A percentile compares a stretch with the other conserved stretches of the same genome.
Evolutionary conservation across 2,888 invertebrate species (phyloP).

Genomic region (Ectemnius cavifrons): DNA sequence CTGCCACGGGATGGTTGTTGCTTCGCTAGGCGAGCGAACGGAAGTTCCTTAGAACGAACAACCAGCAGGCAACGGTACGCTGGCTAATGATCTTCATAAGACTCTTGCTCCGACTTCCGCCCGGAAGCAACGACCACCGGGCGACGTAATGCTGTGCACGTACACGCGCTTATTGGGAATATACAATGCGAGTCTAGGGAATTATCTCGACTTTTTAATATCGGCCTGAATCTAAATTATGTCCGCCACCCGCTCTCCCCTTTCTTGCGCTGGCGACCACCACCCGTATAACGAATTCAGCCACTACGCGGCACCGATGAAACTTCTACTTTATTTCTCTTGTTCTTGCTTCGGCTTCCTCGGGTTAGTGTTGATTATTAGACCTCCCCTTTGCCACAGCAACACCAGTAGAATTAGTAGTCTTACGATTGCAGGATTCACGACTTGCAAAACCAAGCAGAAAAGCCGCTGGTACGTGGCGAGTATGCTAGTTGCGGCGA

Average conservation of each 20-base stretch:
- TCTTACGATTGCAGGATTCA: too few relatives aligned
- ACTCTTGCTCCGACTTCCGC: conserved; percentile 32
- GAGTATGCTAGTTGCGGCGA: too few relatives aligned
- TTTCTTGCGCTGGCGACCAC: too few relatives aligned
- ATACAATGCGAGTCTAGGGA: conserved; percentile 3
- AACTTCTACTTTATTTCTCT: conserved; percentile 1
- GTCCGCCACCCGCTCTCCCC: neutral
- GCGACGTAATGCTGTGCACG: conserved; percentile 12
- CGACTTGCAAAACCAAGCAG: too few relatives aligned
- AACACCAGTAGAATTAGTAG: too few relatives aligned
- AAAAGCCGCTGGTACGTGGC: too few relatives aligned
- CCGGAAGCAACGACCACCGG: neutral
- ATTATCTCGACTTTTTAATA: conserved; percentile 23
- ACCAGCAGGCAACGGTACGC: neutral
- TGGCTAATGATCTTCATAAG: conserved; percentile 45
- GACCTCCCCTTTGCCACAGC: neutral
- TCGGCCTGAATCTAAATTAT: neutral
- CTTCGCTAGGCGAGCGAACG: conserved; percentile 11
- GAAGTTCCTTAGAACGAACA: conserved; percentile 7
- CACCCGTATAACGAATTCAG: neutral
- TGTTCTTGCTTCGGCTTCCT: neutral
- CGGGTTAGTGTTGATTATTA: neutral
- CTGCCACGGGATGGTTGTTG: too few relatives aligned
- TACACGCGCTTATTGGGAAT: conserved; percentile 3
- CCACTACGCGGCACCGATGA: neutral